These are phyloP conservation scores for Nesoenas mayeri DNA, from an alignment of 2,113 vertebrate genomes.

Conservation along the genomic window DNA sequence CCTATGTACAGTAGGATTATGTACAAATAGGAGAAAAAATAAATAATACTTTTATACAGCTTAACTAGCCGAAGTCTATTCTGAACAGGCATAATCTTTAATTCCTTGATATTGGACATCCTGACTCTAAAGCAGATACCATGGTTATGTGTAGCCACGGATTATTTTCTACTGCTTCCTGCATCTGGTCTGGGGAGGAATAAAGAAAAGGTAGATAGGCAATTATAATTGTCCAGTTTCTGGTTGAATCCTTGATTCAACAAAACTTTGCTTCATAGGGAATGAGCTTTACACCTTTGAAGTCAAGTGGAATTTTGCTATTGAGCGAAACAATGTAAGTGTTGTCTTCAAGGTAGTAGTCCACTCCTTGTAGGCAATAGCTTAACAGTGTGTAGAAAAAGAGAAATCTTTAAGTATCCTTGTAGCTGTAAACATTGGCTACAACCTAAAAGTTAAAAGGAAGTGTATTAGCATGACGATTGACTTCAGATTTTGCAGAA, in stretches of 20 bases:
- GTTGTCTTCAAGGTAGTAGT: neutral
- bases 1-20: accelerated
- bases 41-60: accelerated
- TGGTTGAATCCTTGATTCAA: neutral
- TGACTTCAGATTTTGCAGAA: neutral
- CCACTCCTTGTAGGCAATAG: neutral
- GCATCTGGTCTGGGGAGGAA: neutral
- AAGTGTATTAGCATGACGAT: neutral
- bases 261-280: neutral
- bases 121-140: neutral
- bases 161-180: neutral
- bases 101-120: neutral
- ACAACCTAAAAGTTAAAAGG: neutral
- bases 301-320: neutral
- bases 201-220: neutral
- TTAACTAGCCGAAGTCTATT: neutral
- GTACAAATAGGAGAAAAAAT: neutral
- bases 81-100: neutral
- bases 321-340: neutral
- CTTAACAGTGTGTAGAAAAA: neutral
- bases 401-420: neutral
- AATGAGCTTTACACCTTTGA: neutral
- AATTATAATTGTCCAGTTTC: neutral
- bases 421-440: neutral
- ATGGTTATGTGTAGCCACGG: neutral